phyloP scores from a whole-genome alignment of 2,797 vertebrate genomes.

The Rhinophrynus dorsalis region DNA sequence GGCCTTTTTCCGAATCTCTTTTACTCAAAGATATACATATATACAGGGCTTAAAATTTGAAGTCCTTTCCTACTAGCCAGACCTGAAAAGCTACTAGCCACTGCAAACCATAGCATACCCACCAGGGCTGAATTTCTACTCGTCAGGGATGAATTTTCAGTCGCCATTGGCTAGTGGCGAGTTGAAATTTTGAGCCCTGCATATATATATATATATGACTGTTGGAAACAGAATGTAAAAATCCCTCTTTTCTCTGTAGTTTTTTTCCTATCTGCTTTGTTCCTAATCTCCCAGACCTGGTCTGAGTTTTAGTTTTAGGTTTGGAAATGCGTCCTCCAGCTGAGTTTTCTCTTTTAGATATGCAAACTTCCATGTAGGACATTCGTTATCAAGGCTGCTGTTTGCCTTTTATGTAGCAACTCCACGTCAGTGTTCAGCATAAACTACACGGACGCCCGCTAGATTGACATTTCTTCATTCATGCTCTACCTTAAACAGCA shows the following conservation, averaged over 20 bases:
- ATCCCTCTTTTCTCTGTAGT: not conserved
- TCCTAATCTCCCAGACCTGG: constrained; percentile 65
- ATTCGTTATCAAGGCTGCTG: constrained; percentile 95
- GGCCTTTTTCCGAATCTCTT: not conserved
- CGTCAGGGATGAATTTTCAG: too few species aligned
- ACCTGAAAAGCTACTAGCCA: too few species aligned
- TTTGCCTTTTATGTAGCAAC: constrained; percentile 94
- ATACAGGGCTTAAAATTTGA: too few species aligned
- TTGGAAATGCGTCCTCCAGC: constrained; percentile 66
- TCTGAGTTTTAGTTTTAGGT: constrained; percentile 66
- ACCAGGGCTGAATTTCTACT: too few species aligned
- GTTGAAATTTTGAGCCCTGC: too few species aligned
- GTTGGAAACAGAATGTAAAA: constrained; percentile 41
- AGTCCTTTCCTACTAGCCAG: too few species aligned
- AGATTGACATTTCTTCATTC: constrained; percentile 98
- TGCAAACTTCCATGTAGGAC: constrained; percentile 85
- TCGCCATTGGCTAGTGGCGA: too few species aligned
- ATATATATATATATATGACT: too few species aligned
- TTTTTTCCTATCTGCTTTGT: constrained; percentile 38
- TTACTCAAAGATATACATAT: constrained; percentile 9
- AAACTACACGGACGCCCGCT: constrained; percentile 98
- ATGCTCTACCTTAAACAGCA: constrained; percentile 98
- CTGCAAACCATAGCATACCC: too few species aligned
- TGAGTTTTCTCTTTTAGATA: constrained; percentile 70
- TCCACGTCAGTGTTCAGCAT: constrained; percentile 90